Evolutionary conservation across 2,888 invertebrate genomes (phyloP).

Genomic region (Drosophila demipolita): DNA sequence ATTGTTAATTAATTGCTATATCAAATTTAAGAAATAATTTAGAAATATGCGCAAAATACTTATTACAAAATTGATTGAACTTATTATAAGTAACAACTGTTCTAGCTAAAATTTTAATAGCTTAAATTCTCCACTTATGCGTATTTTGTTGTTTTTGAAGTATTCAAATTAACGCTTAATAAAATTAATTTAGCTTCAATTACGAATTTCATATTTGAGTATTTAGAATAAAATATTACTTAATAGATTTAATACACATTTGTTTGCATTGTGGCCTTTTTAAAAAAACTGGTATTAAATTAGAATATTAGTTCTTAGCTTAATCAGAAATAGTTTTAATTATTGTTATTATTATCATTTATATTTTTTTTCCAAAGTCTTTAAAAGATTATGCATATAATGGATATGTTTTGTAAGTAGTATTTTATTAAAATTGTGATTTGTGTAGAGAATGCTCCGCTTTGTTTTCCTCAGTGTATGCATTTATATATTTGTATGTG

Average conservation of each 20-base stretch:
- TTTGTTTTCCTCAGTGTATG: neutral
- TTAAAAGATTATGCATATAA: neutral
- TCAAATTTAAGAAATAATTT: neutral
- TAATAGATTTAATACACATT: neutral
- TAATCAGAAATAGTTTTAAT: neutral
- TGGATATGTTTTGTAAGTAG: neutral
- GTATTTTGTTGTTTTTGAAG: no score
- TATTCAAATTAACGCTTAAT: neutral
- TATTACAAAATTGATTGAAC: neutral
- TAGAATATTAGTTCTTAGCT: neutral
- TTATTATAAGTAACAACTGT: neutral
- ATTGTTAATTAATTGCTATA: neutral
- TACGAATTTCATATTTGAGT: neutral
- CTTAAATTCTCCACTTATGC: no score
- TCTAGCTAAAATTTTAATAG: no score
- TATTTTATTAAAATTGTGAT: neutral
- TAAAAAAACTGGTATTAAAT: neutral
- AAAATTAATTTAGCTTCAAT: neutral
- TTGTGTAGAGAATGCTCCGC: neutral
- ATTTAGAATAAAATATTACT: neutral
- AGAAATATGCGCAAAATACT: neutral
- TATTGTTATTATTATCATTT: neutral
- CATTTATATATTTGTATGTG: neutral
- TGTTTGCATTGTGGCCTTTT: no score
- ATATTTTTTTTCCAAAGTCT: neutral